Base-by-base conservation (phyloP, 2,888 invertebrate species). In the Ariolimax columbianus region DNA sequence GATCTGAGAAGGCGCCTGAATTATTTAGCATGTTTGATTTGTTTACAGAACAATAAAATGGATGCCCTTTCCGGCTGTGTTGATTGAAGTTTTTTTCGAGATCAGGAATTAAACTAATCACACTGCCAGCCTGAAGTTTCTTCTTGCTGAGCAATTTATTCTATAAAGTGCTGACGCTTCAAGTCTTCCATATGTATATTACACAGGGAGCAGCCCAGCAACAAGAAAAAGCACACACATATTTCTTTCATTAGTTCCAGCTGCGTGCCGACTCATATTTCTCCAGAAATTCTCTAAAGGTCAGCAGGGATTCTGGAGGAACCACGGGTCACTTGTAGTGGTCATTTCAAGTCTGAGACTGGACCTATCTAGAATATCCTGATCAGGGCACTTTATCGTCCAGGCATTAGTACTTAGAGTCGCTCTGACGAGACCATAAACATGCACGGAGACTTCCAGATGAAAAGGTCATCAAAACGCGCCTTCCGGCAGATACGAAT, bases 261-360 rank as follows among this genome's bases (percentile, higher is more conserved):
- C 3, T 55, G 7, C 55, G 55, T 2, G 3, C 23, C 19, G 19
- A 3, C 23, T 55, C 73, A 73, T 26, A 43, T 40, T 43, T 73
- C 43, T 30, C 47, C 73, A n/a, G 17, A 73, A 73, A 14, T 47
- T 1, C n/a, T 63, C 55, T 1, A 63, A 59, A 78, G 63, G 63
- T 63, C 26, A 63, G 4, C 63, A 14, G 38, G n/a, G n/a, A 7
- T 19, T 63, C 63, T 40, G 14, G 38, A 23, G 63, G 38, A 77
- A 59, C 40, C n/a, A 78, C 78, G 63, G 78, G 78, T 78, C 78
- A 78, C 38, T 78, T 63, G 78, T 38, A 78, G 40, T 78, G 78
- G 63, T 63, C 78, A 78, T 17, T 40, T 40, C 26, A 26, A 36
- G 36, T 51, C 3, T 33, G n/a, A 36, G n/a, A n/a, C 38, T 36